Conservation (phyloP, 2,888 invertebrate species). For the Nysson spinosus region DNA sequence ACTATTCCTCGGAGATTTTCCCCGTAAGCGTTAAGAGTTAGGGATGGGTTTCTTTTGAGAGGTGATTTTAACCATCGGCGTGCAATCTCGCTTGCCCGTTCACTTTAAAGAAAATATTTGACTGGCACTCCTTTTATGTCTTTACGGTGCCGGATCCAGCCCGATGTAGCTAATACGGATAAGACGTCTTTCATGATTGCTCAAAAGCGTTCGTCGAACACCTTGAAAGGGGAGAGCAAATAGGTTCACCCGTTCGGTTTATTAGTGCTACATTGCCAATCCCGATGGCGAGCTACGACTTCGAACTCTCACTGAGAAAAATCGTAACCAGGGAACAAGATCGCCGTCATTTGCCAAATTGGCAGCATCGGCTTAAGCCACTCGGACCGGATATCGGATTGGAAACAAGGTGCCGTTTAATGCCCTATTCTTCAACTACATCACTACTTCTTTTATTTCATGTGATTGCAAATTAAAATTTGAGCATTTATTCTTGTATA, state of each 20-base stretch:
- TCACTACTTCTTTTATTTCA: not conserved
- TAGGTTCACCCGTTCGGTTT: constrained; percentile 40
- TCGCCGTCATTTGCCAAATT: constrained; percentile 43
- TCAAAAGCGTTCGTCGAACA: constrained; percentile 45
- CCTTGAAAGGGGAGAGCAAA: constrained; percentile 39
- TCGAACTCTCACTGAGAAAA: constrained; percentile 26
- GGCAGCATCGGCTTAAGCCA: constrained; percentile 36
- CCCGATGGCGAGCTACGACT: not conserved
- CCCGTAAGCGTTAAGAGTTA: not conserved
- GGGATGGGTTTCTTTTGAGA: not conserved
- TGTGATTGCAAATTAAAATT: not conserved
- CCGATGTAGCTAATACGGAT: constrained; percentile 32
- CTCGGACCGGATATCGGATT: not conserved
- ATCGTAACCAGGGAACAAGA: constrained; percentile 23
- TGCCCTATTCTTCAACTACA: not conserved
- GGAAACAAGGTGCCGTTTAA: constrained; percentile 25
- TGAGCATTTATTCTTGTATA: too few species aligned
- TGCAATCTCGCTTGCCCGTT: constrained; percentile 23
- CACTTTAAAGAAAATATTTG: constrained; percentile 46
- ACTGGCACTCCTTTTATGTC: constrained; percentile 6
- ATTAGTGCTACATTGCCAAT: constrained; percentile 42
- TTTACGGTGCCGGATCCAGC: constrained; percentile 11
- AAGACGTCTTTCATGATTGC: constrained; percentile 53
- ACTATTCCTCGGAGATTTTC: not conserved
- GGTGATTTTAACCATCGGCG: constrained; percentile 13